A percentile compares a stretch with the other conserved stretches of the same genome.
phyloP scores from a whole-genome alignment of 2,888 invertebrate species.

The Pristionchus fissidentatus region DNA sequence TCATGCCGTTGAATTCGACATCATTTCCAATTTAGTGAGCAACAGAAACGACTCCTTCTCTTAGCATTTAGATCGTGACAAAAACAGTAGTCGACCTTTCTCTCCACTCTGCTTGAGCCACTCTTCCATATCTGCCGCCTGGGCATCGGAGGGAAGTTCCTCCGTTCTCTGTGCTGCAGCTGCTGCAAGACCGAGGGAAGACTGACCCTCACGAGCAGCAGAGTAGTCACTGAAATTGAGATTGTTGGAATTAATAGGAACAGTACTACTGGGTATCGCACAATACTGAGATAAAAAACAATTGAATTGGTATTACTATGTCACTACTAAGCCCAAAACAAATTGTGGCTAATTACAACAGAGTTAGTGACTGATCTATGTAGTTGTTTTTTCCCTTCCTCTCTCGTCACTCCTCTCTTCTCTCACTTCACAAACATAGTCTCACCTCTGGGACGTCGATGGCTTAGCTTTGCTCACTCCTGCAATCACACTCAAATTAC shows the following conservation, averaged over 20 bases:
- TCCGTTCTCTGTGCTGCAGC: constrained; percentile 53
- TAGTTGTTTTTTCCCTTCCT: background rate
- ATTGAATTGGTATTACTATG: background rate
- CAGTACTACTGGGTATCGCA: no score
- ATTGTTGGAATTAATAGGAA: background rate
- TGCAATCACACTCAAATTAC: background rate
- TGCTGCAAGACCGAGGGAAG: constrained; percentile 57
- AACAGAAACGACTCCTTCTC: background rate
- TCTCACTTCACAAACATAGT: constrained; percentile 2
- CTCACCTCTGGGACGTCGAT: constrained; percentile 40
- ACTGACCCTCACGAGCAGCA: constrained; percentile 60
- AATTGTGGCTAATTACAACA: no score
- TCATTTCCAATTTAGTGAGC: background rate
- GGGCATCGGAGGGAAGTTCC: constrained; percentile 56
- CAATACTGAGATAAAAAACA: no score
- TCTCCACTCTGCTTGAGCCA: constrained; percentile 59
- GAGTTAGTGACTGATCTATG: background rate
- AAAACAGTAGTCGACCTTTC: background rate
- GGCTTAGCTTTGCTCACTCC: constrained; percentile 40
- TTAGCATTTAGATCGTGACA: background rate
- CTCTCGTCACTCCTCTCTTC: background rate
- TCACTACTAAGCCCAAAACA: background rate
- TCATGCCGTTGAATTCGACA: no score
- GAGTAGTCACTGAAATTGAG: constrained; percentile 33
- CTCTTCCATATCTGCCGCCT: constrained; percentile 62